phyloP scores from a whole-genome alignment of 2,888 invertebrate species.

The Oconnorella tubifera region DNA sequence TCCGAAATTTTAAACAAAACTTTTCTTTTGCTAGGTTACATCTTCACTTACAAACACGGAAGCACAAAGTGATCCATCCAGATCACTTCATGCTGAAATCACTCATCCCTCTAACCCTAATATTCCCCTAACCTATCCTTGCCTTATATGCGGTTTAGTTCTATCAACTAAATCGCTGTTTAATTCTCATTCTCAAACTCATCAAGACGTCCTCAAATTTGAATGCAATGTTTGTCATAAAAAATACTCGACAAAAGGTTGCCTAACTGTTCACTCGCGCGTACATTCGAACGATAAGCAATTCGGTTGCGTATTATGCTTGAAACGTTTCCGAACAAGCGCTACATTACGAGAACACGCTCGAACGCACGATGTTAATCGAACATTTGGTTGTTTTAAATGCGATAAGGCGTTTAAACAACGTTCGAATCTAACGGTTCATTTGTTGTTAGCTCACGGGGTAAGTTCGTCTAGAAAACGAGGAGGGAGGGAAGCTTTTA shows the following conservation, averaged over 20 bases:
- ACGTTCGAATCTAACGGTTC: slow-evolving; percentile 2
- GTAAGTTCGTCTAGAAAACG: background rate
- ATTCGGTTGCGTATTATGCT: background rate
- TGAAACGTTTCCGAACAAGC: background rate
- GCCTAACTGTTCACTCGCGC: background rate
- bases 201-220: background rate
- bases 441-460: slow-evolving; percentile 5
- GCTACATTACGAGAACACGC: background rate
- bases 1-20: too few relatives aligned
- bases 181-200: background rate
- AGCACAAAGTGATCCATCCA: too few relatives aligned
- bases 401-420: slow-evolving; percentile 1
- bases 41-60: too few relatives aligned
- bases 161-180: background rate
- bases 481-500: background rate
- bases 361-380: background rate
- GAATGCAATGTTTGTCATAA: background rate
- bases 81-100: too few relatives aligned
- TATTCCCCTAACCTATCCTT: too few relatives aligned
- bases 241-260: background rate
- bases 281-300: background rate
- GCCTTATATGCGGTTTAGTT: background rate
- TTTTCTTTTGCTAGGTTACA: too few relatives aligned
- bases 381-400: background rate
- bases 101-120: too few relatives aligned